Evolutionary conservation across 1,140 invertebrate species (phyloP), one percentile per base, ranked within the genome.

Genomic region (Papilio aristodemus): DNA sequence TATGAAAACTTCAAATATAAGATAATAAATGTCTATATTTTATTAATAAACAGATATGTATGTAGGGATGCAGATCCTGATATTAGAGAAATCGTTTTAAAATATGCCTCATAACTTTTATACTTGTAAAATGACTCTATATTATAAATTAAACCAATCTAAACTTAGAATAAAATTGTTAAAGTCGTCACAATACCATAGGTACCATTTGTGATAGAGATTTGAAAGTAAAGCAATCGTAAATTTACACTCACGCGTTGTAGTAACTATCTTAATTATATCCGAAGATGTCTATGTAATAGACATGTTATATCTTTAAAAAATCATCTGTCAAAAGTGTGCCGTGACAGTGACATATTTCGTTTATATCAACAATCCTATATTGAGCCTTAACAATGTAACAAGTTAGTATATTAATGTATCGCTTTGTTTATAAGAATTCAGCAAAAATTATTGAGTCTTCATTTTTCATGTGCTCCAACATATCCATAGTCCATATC

Each of bases 71-170:
- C 11, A 22, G 6, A 17, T 66, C n/a, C 27, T 38, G 22, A 38
- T 50, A 22, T 50, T 25, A 43, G 10, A 63, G 38, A 11, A 62
- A 39, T 39, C 17, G 38, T 11, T 27, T 63, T 6, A 63, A 50
- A 66, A 17, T 19, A 8, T 39, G 7, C 22, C 43, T 27, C 13
- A 63, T 43, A 64, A 39, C n/a, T n/a, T 39, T 64, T 22, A 39
- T 25, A 4, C 27, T 64, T 64, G 19, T 43, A 62, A 62, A 39
- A 59, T 59, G 46, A 14, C 46, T 6, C 19, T 43, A 64, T 41
- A 25, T 41, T 77, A 74, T 68, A 73, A 86, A 85, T 85, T 86
- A 84, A 85, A 84, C 81, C 81, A 77, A 85, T 84, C 83, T 85
- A 85, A 87, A 85, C 79, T 83, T 81, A 73, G 25, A 70, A 75